Conservation (phyloP, 2,888 invertebrate species). For the Argyresthia albistria region DNA sequence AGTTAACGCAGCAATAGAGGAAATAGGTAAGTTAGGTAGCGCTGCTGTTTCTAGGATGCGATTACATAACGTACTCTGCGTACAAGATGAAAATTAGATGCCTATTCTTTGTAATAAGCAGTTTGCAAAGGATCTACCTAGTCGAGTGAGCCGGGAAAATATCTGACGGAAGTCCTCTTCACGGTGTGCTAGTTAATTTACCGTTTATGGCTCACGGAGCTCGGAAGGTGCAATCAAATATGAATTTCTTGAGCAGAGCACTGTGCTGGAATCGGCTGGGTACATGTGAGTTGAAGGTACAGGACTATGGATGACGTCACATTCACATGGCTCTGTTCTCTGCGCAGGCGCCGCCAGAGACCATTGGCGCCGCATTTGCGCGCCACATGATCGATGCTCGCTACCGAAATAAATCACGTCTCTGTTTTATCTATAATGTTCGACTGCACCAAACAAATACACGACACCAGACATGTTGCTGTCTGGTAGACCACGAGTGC, state of each 20-base stretch:
- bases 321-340: conserved; percentile 36
- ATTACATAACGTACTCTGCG: not conserved
- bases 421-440: conserved; percentile 32
- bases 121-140: not conserved
- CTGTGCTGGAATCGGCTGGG: too few species aligned
- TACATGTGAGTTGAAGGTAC: too few species aligned
- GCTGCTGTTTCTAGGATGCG: not conserved
- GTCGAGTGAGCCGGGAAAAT: not conserved
- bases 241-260: too few species aligned
- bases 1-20: not conserved
- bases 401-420: conserved; percentile 49
- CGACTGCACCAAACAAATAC: conserved; percentile 15
- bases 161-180: not conserved
- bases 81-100: conserved; percentile 1
- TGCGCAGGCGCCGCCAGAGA: conserved; percentile 17
- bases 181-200: too few species aligned
- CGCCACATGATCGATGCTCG: conserved; percentile 51
- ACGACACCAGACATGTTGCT: not conserved
- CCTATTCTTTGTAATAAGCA: too few species aligned
- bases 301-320: conserved; percentile 34
- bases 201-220: too few species aligned
- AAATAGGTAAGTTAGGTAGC: not conserved
- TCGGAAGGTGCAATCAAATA: too few species aligned
- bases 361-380: conserved; percentile 54
- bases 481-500: not conserved